phyloP scores from a whole-genome alignment of 2,797 vertebrate species.

The Notoglanidium macrostoma region DNA sequence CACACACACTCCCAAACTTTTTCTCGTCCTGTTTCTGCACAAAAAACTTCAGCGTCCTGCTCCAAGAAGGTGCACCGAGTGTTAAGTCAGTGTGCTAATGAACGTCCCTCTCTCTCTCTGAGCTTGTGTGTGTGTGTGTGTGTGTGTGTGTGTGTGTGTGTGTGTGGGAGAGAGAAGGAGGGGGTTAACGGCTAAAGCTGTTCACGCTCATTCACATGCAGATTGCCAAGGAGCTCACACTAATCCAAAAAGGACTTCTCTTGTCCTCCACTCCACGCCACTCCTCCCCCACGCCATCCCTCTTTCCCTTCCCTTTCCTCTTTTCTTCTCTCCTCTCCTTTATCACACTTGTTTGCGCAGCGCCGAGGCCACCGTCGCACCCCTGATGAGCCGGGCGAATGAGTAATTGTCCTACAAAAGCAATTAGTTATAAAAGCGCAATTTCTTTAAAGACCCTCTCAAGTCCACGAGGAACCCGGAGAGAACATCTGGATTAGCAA shows the following conservation, averaged over 20 bases:
- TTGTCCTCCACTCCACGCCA: constrained; percentile 21
- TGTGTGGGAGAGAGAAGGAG: constrained; percentile 26
- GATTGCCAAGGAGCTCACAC: constrained; percentile 77
- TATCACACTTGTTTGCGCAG: constrained; percentile 34
- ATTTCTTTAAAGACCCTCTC: constrained; percentile 33
- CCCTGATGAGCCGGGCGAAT: constrained; percentile 44
- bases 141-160: constrained; percentile 28
- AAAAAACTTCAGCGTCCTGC: constrained; percentile 40
- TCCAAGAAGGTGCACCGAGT: constrained; percentile 38
- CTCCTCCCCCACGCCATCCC: constrained; percentile 31
- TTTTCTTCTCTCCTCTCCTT: neutral
- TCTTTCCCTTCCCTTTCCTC: neutral
- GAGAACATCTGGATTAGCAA: neutral
- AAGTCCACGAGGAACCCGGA: neutral
- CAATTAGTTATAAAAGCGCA: constrained; percentile 50
- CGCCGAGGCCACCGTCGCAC: constrained; percentile 15
- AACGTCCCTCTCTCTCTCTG: constrained; percentile 21
- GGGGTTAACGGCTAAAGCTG: constrained; percentile 67
- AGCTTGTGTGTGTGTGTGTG: constrained; percentile 25
- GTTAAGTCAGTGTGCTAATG: constrained; percentile 40
- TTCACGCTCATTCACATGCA: constrained; percentile 78
- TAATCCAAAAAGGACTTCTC: constrained; percentile 70
- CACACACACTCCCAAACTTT: neutral
- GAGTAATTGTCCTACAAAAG: constrained; percentile 57
- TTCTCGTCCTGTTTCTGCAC: constrained; percentile 1